A percentile compares a stretch with the other conserved stretches of the same genome.
Evolutionary conservation across 2,113 vertebrate species (phyloP).

Genomic region (Tetrao urogallus): DNA sequence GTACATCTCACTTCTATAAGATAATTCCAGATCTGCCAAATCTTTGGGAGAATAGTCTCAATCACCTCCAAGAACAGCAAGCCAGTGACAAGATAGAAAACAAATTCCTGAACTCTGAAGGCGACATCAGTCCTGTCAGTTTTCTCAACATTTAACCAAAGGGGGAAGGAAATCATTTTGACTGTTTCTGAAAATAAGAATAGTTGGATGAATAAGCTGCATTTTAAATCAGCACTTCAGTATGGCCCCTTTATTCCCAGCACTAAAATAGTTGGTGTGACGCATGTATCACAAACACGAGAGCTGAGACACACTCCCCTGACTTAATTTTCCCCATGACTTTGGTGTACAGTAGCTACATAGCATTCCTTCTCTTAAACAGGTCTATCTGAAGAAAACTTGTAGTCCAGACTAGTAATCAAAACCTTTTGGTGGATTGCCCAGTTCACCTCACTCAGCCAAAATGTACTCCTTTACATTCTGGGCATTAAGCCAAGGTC

Average conservation of each 20-base stretch:
- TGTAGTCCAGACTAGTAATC: neutral
- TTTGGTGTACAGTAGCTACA: neutral
- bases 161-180: neutral
- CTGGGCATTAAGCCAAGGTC: neutral
- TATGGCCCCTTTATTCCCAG: neutral
- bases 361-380: neutral
- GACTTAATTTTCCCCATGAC: neutral
- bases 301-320: neutral
- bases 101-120: neutral
- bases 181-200: neutral
- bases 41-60: neutral
- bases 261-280: neutral
- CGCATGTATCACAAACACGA: rapidly evolving
- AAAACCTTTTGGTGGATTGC: constrained; percentile 9
- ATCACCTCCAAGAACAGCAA: neutral
- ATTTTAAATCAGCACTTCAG: neutral
- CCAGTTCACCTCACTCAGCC: neutral
- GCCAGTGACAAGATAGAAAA: neutral
- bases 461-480: neutral
- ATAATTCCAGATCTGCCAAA: neutral
- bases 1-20: neutral
- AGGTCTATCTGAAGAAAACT: neutral
- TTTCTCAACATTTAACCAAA: neutral
- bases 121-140: neutral
- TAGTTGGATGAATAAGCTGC: neutral